A percentile compares a stretch with the other conserved stretches of the same genome.
Conservation (phyloP, 2,113 vertebrate genomes). For the Oncorhynchus nerka region DNA sequence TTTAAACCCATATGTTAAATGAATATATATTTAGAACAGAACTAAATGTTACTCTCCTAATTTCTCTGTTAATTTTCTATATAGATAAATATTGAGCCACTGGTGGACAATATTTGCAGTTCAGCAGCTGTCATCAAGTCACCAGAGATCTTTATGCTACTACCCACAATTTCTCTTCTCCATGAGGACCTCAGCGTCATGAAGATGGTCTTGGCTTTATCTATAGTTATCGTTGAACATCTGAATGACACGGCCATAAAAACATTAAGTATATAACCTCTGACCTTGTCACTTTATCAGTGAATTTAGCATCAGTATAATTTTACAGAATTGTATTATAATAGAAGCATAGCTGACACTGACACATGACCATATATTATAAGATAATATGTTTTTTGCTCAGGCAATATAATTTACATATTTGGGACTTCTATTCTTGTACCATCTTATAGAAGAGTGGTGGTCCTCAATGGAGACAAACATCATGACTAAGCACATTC, state of each 20-base stretch:
- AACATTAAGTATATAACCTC: conserved; percentile 53
- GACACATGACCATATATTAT: no score
- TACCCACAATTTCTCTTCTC: conserved; percentile 56
- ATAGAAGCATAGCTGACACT: no score
- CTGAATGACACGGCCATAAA: conserved; percentile 35
- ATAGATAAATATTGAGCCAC: conserved; percentile 31
- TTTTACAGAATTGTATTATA: background rate
- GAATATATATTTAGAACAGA: background rate
- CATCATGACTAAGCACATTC: conserved; percentile 59
- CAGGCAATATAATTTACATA: background rate
- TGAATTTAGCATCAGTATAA: no score
- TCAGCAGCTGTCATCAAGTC: conserved; percentile 39
- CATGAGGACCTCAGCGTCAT: conserved; percentile 49
- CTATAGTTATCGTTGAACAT: conserved; percentile 14
- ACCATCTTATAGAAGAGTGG: conserved; percentile 37
- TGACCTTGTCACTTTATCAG: background rate
- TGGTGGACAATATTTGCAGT: conserved; percentile 3
- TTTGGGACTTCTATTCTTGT: background rate
- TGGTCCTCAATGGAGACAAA: conserved; percentile 54
- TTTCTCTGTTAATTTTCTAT: conserved; percentile 1
- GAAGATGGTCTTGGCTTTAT: conserved; percentile 29
- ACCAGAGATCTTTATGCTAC: conserved; percentile 62
- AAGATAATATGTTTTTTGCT: no score
- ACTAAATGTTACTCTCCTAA: background rate
- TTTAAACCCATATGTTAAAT: background rate